phyloP scores from a whole-genome alignment of 2,888 invertebrate species.

The Tricholauxania praeusta region DNA sequence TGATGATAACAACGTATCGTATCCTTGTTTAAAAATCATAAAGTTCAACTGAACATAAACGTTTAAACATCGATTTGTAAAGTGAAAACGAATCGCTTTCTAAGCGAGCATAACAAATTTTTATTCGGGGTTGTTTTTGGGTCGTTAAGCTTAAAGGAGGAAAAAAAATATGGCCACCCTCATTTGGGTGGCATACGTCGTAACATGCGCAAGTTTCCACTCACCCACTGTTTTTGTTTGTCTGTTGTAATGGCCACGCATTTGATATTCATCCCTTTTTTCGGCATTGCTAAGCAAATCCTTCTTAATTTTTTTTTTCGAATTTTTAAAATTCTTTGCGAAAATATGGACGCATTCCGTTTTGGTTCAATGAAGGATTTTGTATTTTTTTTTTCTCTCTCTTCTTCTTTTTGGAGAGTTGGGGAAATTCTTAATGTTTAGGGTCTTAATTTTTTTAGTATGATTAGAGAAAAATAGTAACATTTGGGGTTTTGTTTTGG shows the following conservation, averaged over 20 bases:
- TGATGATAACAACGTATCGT: no score
- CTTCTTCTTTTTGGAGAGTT: no score
- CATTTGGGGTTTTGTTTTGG: background rate
- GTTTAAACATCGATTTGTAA: slow-evolving; percentile 66
- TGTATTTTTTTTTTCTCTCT: background rate
- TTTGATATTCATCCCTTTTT: slow-evolving; percentile 32
- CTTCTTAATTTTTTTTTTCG: background rate
- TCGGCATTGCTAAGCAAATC: background rate
- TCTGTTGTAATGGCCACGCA: slow-evolving; percentile 18
- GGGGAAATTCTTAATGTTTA: no score
- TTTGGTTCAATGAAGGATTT: slow-evolving; percentile 28
- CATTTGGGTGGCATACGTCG: background rate
- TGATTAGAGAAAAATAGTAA: background rate
- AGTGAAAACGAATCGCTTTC: slow-evolving; percentile 63
- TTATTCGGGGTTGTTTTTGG: slow-evolving; percentile 37
- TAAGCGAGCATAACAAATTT: slow-evolving; percentile 57
- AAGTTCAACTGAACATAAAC: slow-evolving; percentile 49
- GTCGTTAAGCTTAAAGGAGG: background rate
- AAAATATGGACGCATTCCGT: slow-evolving; percentile 33
- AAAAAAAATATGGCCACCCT: background rate
- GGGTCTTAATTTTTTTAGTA: background rate
- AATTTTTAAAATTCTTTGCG: slow-evolving; percentile 33
- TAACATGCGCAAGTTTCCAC: background rate
- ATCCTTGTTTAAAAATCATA: slow-evolving; percentile 46
- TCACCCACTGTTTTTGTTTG: background rate